phyloP scores from a whole-genome alignment of 2,113 vertebrate species.

The Psittacula cyanocephala region DNA sequence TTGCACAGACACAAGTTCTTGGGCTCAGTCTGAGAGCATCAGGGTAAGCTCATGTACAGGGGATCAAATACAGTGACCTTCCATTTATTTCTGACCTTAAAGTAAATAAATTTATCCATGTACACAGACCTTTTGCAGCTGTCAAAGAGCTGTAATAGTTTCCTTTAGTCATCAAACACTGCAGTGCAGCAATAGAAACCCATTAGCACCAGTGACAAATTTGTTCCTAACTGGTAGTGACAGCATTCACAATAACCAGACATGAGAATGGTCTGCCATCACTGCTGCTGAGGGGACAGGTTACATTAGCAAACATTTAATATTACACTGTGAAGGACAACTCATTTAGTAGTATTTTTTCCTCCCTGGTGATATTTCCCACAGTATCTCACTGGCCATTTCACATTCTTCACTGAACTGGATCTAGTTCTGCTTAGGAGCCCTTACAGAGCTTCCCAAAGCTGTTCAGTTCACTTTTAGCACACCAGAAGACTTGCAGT shows the following conservation, averaged over 20 bases:
- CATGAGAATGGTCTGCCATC: not conserved
- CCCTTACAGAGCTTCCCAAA: not conserved
- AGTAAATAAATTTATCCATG: not conserved
- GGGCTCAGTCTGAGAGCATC: not conserved
- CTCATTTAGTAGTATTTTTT: not conserved
- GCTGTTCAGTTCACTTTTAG: not conserved
- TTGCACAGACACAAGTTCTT: not conserved
- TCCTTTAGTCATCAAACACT: not conserved
- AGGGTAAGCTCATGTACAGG: not conserved
- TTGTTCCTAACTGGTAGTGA: not conserved
- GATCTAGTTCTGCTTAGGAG: not conserved
- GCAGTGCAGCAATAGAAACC: not conserved
- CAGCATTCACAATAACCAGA: not conserved
- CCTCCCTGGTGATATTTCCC: not conserved
- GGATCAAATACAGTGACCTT: not conserved
- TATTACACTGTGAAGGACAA: not conserved
- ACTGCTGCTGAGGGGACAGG: not conserved
- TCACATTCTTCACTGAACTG: not conserved
- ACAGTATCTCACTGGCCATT: not conserved
- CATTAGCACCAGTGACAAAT: not conserved
- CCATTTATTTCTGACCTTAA: not conserved
- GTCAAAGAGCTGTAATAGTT: not conserved
- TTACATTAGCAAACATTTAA: not conserved
- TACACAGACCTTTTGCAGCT: not conserved
- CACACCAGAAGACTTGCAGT: fast-evolving